Conservation (phyloP, 2,797 vertebrate genomes). For the Manis javanica region DNA sequence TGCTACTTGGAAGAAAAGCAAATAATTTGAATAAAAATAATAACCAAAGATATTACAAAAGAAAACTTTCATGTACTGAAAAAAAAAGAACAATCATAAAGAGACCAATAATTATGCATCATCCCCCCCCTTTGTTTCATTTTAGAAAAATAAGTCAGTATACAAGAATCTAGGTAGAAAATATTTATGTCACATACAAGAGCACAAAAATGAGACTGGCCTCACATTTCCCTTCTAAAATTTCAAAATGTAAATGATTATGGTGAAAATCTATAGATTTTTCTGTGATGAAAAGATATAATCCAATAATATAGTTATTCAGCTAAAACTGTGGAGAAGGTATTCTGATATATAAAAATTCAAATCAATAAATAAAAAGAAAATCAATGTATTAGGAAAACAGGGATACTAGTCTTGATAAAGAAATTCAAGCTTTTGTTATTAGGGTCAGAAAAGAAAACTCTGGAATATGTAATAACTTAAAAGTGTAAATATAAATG, state of each 20-base stretch:
- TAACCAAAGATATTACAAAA: neutral
- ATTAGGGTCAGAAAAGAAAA: neutral
- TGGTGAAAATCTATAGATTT: neutral
- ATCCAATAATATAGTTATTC: neutral
- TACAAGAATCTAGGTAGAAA: neutral
- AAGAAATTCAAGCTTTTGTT: neutral
- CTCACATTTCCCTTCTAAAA: neutral
- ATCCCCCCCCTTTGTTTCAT: neutral
- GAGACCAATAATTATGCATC: constrained; percentile 88
- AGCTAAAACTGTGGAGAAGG: neutral
- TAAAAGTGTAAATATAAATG: neutral
- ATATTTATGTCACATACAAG: neutral
- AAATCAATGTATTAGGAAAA: neutral
- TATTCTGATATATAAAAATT: neutral
- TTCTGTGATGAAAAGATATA: neutral
- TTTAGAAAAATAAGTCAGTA: neutral
- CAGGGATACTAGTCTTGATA: neutral
- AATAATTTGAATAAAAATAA: neutral
- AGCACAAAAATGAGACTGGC: neutral
- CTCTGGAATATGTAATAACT: neutral
- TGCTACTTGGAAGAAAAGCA: neutral
- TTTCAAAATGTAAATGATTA: neutral
- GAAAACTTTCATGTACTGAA: neutral
- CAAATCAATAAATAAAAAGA: neutral
- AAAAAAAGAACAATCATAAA: neutral